These are phyloP conservation scores for Leucophenga montana DNA, from an alignment of 2,888 invertebrate species.

Conservation along the genomic window DNA sequence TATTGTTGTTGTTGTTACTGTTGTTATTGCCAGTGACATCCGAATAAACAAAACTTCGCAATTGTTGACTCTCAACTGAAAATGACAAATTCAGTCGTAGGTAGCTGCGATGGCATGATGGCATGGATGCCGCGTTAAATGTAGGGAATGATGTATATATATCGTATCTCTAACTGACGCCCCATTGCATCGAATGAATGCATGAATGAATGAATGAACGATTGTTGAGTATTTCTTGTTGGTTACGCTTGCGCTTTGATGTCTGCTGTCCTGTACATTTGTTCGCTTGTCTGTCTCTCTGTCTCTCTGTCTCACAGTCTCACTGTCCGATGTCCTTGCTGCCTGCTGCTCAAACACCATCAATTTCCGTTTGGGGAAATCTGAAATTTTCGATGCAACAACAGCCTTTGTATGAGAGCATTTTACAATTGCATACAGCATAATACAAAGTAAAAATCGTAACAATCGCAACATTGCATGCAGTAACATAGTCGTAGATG, in stretches of 20 bases:
- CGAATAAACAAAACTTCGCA: conserved; percentile 23
- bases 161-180: no score
- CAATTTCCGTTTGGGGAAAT: conserved; percentile 25
- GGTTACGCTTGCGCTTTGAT: conserved; percentile 11
- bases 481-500: not conserved
- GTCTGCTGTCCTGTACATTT: not conserved
- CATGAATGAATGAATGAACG: not conserved
- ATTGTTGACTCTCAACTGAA: conserved; percentile 24
- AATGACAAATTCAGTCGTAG: conserved; percentile 21
- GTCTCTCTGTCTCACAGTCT: conserved; percentile 13
- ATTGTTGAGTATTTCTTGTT: not conserved
- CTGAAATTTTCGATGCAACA: conserved; percentile 11
- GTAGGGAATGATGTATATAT: no score
- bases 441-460: conserved; percentile 25
- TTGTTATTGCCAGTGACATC: conserved; percentile 21
- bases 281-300: not conserved
- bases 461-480: conserved; percentile 8
- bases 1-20: not conserved
- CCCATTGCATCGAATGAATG: not conserved
- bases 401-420: not conserved
- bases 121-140: not conserved
- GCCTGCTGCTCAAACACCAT: conserved; percentile 16
- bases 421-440: conserved; percentile 10
- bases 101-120: not conserved
- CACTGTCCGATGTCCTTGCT: not conserved